Conservation (phyloP, 2,797 vertebrate genomes). For the Pygocentrus nattereri region DNA sequence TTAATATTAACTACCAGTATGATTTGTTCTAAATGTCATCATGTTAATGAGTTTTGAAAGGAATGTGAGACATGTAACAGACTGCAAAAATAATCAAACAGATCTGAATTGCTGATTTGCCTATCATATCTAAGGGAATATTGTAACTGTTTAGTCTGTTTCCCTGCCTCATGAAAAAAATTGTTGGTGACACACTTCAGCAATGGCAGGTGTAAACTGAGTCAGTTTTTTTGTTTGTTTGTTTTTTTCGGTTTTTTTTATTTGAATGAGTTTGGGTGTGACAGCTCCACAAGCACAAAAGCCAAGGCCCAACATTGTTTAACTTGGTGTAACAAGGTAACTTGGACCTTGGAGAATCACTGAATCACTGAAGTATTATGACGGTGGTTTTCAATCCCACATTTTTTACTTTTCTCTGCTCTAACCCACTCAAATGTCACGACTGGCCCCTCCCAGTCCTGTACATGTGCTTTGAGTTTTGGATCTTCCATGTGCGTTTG, state of each 20-base stretch:
- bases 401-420: not conserved
- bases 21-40: not conserved
- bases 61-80: not conserved
- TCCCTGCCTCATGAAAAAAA: not conserved
- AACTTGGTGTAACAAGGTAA: not conserved
- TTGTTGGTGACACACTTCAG: not conserved
- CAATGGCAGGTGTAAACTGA: too few species aligned
- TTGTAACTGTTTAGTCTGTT: not conserved
- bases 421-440: too few species aligned
- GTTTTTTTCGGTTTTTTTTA: too few species aligned
- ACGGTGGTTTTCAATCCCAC: not conserved
- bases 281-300: constrained; percentile 15
- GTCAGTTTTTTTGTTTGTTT: too few species aligned
- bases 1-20: not conserved
- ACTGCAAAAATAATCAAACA: not conserved
- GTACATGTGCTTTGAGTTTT: too few species aligned
- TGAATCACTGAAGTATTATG: not conserved
- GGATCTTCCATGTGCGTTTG: too few species aligned
- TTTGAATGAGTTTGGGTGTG: too few species aligned
- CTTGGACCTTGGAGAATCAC: not conserved
- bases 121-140: not conserved
- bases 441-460: too few species aligned
- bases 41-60: not conserved
- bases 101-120: not conserved
- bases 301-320: not conserved